A percentile compares a stretch with the other conserved stretches of the same genome.
phyloP scores from a whole-genome alignment of 2,797 vertebrate species.

The Cryptoprocta ferox region DNA sequence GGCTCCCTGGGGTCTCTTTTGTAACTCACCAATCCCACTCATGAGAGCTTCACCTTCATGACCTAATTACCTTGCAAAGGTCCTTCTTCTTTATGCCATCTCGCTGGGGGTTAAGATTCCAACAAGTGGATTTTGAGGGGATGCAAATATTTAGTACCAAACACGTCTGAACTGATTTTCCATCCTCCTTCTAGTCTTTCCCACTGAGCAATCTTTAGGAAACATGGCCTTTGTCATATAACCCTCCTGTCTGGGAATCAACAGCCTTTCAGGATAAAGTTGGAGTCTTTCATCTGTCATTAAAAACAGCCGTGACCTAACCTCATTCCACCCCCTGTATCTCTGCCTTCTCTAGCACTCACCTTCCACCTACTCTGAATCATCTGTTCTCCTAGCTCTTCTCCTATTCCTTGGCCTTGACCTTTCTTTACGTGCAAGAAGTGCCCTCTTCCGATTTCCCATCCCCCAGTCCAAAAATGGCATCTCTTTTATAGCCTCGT shows the following conservation, averaged over 20 bases:
- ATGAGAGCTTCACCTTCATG: background rate
- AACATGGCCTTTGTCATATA: background rate
- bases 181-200: background rate
- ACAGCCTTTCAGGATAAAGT: background rate
- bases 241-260: background rate
- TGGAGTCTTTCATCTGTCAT: background rate
- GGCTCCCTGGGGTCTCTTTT: background rate
- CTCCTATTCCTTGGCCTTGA: background rate
- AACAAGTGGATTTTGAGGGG: background rate
- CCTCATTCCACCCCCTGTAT: background rate
- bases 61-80: background rate
- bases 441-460: background rate
- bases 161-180: background rate
- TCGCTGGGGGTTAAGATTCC: background rate
- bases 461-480: background rate
- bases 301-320: background rate
- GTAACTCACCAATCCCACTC: background rate
- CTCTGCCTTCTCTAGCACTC: background rate
- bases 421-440: background rate
- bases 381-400: background rate
- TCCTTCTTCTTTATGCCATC: background rate
- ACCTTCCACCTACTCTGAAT: background rate
- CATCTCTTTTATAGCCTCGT: background rate
- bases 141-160: background rate
- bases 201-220: background rate